These are phyloP conservation scores for Phrynosoma blainvillii DNA, from an alignment of 2,113 vertebrate genomes.

Conservation along the genomic window DNA sequence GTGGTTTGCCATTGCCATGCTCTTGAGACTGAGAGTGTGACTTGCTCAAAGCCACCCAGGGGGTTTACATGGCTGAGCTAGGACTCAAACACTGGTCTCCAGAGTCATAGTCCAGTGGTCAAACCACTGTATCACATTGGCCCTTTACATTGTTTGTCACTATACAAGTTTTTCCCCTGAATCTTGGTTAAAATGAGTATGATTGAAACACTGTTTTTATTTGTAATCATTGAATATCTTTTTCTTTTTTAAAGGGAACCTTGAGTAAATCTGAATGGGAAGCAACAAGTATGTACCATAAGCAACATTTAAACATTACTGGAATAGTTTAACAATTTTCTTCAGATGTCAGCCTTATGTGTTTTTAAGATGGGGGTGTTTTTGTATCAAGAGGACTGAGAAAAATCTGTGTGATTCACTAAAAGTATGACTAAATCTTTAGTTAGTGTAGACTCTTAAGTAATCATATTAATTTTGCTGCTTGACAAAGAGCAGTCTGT, in stretches of 20 bases:
- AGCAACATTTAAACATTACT: constrained; percentile 11
- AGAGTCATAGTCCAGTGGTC: too few species aligned
- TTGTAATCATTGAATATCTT: background rate
- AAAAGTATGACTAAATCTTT: background rate
- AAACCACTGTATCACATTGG: too few species aligned
- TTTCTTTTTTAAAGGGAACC: constrained; percentile 82
- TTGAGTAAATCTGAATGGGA: constrained; percentile 97
- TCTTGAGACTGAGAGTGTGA: too few species aligned
- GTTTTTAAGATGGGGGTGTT: background rate
- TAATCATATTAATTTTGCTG: background rate
- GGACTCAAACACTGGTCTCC: too few species aligned
- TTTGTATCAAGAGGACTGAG: background rate
- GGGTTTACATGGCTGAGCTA: too few species aligned
- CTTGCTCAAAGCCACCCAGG: too few species aligned
- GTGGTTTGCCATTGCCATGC: too few species aligned
- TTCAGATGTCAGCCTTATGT: background rate
- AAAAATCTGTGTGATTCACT: background rate
- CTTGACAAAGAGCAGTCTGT: background rate
- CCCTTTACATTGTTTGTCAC: background rate
- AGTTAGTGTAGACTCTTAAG: background rate
- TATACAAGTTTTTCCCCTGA: background rate
- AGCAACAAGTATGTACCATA: constrained; percentile 88
- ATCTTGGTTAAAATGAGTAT: background rate
- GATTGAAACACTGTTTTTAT: background rate
- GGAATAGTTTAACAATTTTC: background rate